Evolutionary conservation across 2,797 vertebrate species (phyloP).

Genomic region (Sebastes umbrosus): DNA sequence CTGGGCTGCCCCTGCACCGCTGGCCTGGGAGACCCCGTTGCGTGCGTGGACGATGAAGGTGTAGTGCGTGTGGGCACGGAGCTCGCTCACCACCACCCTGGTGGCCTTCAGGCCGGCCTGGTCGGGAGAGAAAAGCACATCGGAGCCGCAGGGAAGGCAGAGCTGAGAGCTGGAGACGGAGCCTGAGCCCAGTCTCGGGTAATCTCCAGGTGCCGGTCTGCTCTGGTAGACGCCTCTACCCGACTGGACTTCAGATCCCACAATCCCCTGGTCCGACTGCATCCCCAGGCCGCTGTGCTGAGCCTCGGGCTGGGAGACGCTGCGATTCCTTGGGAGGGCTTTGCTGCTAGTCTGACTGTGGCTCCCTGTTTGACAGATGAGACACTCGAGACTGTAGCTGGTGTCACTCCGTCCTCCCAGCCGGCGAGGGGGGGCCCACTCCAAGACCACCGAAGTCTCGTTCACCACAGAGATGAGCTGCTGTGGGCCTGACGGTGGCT

Average conservation of each 20-base stretch:
- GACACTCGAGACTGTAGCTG: constrained; percentile 92
- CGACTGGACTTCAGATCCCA: constrained; percentile 59
- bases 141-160: constrained; percentile 90
- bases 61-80: constrained; percentile 96
- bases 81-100: constrained; percentile 94
- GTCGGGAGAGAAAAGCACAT: constrained; percentile 91
- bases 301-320: constrained; percentile 40
- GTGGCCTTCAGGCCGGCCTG: constrained; percentile 86
- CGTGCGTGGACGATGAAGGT: constrained; percentile 94
- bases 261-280: constrained; percentile 76
- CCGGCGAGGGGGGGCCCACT: constrained; percentile 92
- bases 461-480: constrained; percentile 98
- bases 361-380: constrained; percentile 75
- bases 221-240: constrained; percentile 63
- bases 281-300: constrained; percentile 55
- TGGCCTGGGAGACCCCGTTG: constrained; percentile 91
- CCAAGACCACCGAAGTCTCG: constrained; percentile 96
- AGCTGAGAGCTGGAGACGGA: constrained; percentile 82
- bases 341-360: constrained; percentile 31
- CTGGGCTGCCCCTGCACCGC: constrained; percentile 87
- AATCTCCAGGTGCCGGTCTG: constrained; percentile 35
- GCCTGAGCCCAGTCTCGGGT: constrained; percentile 32
- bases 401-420: constrained; percentile 86
- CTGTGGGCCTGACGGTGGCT: constrained; percentile 93
- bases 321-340: constrained; percentile 55